phyloP scores from a whole-genome alignment of 2,888 invertebrate species.

The Metopia argyrocephala region DNA sequence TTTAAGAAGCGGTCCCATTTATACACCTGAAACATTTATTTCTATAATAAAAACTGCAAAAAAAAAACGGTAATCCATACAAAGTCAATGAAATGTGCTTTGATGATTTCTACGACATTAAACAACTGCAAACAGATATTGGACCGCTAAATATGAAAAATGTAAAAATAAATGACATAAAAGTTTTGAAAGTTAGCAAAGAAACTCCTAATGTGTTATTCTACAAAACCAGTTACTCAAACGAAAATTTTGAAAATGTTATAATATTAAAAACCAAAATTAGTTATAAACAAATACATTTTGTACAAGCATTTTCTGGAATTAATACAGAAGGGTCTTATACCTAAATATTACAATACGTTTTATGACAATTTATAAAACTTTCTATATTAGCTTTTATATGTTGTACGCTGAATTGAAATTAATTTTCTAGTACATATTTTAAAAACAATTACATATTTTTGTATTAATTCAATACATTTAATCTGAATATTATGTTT shows the following conservation, averaged over 20 bases:
- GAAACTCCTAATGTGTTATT: neutral
- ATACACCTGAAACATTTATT: neutral
- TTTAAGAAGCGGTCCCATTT: slow-evolving; percentile 1
- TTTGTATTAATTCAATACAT: no score
- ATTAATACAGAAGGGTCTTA: neutral
- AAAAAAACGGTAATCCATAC: no score
- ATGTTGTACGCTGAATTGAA: no score
- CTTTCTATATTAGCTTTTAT: neutral
- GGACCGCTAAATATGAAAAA: slow-evolving; percentile 16
- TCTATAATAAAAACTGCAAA: no score
- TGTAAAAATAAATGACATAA: slow-evolving; percentile 13
- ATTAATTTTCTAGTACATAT: no score
- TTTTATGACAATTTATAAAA: neutral
- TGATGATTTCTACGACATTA: neutral
- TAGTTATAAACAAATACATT: no score
- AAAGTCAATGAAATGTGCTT: no score
- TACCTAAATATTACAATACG: neutral
- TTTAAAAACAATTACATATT: no score
- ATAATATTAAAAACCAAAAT: no score
- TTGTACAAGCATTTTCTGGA: no score
- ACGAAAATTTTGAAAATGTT: no score
- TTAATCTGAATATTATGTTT: no score
- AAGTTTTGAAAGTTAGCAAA: neutral
- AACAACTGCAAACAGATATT: neutral
- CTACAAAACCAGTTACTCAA: neutral